phyloP scores from a whole-genome alignment of 2,888 invertebrate genomes.

The Acronicta leporina region DNA sequence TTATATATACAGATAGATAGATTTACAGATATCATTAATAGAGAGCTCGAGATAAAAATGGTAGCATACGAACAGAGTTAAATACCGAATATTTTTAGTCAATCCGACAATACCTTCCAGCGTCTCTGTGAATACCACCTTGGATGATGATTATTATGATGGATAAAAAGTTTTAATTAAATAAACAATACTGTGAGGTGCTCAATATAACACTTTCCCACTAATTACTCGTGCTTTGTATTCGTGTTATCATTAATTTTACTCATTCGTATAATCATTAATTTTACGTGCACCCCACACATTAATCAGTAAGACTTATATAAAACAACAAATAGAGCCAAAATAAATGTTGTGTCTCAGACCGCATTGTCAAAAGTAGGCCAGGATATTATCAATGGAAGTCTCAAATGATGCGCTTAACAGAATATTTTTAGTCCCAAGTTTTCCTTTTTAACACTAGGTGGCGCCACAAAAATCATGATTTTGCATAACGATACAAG shows the following conservation, averaged over 20 bases:
- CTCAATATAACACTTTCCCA: slow-evolving; percentile 13
- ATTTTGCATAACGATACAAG: too few relatives aligned
- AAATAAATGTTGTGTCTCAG: slow-evolving; percentile 16
- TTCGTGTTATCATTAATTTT: slow-evolving; percentile 23
- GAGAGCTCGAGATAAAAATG: too few relatives aligned
- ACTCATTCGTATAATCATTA: slow-evolving; percentile 20
- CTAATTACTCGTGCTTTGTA: slow-evolving; percentile 21
- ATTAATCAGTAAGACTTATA: slow-evolving; percentile 17
- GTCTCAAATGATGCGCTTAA: slow-evolving; percentile 21
- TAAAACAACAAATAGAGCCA: slow-evolving; percentile 7
- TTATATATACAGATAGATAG: too few relatives aligned
- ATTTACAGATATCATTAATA: too few relatives aligned
- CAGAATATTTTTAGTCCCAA: background rate
- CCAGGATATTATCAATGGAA: slow-evolving; percentile 50
- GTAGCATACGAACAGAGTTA: too few relatives aligned
- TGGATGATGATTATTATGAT: too few relatives aligned
- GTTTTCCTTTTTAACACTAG: too few relatives aligned
- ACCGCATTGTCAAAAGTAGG: slow-evolving; percentile 38
- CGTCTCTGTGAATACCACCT: too few relatives aligned
- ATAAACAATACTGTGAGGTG: background rate
- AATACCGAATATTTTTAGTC: too few relatives aligned
- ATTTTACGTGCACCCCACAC: slow-evolving; percentile 25
- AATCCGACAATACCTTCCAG: too few relatives aligned
- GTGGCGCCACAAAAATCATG: too few relatives aligned
- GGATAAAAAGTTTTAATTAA: too few relatives aligned